Percentiles rank a stretch among this genome's conserved stretches.
These are phyloP conservation scores for Asteroscopus sphinx DNA, from an alignment of 2,888 invertebrate species.

Conservation along the genomic window DNA sequence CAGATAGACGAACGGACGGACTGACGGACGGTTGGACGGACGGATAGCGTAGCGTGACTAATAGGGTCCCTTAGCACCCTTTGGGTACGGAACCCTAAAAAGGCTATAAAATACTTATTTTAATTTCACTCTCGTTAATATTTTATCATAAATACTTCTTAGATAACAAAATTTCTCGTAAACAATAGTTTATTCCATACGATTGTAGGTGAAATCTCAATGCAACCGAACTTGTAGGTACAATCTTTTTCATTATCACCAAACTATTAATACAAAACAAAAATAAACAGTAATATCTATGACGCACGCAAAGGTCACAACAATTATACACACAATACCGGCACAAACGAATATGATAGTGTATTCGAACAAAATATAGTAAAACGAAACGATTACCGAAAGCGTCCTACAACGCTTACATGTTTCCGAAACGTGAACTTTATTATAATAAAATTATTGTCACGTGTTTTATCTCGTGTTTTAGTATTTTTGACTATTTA, in stretches of 20 bases:
- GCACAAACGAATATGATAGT: constrained; percentile 10
- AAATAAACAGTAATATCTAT: constrained; percentile 49
- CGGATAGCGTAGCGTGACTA: too few relatives aligned
- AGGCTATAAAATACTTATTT: too few relatives aligned
- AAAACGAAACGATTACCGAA: constrained; percentile 7
- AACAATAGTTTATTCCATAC: too few relatives aligned
- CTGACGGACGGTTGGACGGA: too few relatives aligned
- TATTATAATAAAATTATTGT: constrained; percentile 3
- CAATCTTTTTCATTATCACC: constrained; percentile 31
- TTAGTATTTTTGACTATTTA: too few relatives aligned
- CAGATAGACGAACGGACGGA: too few relatives aligned
- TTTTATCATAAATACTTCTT: too few relatives aligned
- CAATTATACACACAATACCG: constrained; percentile 35
- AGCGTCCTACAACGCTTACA: background rate
- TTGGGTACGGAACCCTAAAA: too few relatives aligned
- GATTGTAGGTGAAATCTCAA: too few relatives aligned
- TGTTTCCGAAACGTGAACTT: background rate
- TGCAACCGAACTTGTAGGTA: background rate
- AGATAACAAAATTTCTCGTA: too few relatives aligned
- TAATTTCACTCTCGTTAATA: too few relatives aligned
- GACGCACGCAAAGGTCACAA: constrained; percentile 58
- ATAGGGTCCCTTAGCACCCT: too few relatives aligned
- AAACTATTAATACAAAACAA: constrained; percentile 36
- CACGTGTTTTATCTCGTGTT: background rate
- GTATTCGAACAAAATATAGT: constrained; percentile 13